A percentile compares a stretch with the other conserved stretches of the same genome.
These are phyloP conservation scores for Agriopis leucophaearia DNA, from an alignment of 2,888 invertebrate genomes.

Conservation along the genomic window DNA sequence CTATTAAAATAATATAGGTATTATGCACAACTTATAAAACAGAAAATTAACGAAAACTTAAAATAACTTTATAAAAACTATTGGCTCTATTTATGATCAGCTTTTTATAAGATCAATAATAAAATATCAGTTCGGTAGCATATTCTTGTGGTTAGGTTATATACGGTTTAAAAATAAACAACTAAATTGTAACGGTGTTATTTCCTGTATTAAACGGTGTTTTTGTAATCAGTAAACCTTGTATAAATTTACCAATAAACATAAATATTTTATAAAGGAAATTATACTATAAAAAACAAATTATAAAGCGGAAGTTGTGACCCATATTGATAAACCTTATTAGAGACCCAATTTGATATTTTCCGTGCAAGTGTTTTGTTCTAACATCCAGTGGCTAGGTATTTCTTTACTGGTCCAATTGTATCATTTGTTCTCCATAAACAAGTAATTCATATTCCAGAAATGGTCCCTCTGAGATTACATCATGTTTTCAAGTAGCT, in stretches of 20 bases:
- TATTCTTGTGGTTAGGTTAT: not conserved
- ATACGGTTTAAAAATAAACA: not conserved
- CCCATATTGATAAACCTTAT: conserved; percentile 20
- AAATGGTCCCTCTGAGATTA: conserved; percentile 2
- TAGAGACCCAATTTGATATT: conserved; percentile 6
- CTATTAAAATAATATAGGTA: too few species aligned
- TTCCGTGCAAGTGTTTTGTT: conserved; percentile 10
- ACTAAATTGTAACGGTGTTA: conserved; percentile 19
- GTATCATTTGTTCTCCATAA: conserved; percentile 5
- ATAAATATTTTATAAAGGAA: conserved; percentile 24
- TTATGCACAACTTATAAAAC: too few species aligned
- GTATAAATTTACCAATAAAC: conserved; percentile 19
- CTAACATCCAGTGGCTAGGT: not conserved
- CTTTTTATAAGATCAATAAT: not conserved
- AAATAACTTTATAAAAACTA: too few species aligned
- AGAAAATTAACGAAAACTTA: too few species aligned
- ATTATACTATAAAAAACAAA: conserved; percentile 29
- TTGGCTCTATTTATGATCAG: not conserved
- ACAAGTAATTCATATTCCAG: conserved; percentile 18
- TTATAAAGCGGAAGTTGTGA: conserved; percentile 23
- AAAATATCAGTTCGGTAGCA: not conserved
- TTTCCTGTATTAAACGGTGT: conserved; percentile 18
- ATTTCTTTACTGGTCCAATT: not conserved
- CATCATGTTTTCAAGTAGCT: conserved; percentile 13
- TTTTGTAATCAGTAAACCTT: conserved; percentile 7